Percentiles rank a stretch among this genome's conserved stretches.
phyloP scores from a whole-genome alignment of 92 coral and sea anemone species.

The Siderastrea siderea region DNA sequence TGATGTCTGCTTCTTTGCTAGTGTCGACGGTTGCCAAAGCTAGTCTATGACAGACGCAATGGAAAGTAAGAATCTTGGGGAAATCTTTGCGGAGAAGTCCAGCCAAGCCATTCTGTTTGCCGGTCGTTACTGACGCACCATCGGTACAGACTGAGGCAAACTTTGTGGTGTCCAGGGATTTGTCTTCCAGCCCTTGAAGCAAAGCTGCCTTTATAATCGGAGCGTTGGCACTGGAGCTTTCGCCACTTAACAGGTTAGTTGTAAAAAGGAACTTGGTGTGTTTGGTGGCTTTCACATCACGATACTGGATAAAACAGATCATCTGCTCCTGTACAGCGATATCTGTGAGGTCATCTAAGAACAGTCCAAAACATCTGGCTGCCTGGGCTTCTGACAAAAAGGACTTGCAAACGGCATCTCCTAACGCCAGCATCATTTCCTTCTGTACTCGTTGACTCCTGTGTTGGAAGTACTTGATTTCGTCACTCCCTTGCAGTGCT shows the following conservation, averaged over 20 bases:
- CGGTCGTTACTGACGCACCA: constrained; percentile 42
- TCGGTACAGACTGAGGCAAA: constrained; percentile 30
- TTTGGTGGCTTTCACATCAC: constrained; percentile 12
- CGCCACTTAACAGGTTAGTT: constrained; percentile 18
- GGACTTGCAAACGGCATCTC: constrained; percentile 20
- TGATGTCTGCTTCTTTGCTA: constrained; percentile 22
- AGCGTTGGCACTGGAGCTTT: constrained; percentile 33
- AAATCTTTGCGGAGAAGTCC: constrained; percentile 33
- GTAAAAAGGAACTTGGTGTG: constrained; percentile 31
- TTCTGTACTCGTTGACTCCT: constrained; percentile 29
- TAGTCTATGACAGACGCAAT: constrained; percentile 41
- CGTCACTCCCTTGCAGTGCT: constrained; percentile 10
- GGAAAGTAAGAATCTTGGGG: constrained; percentile 30
- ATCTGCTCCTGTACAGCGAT: constrained; percentile 35
- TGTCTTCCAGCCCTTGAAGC: constrained; percentile 37
- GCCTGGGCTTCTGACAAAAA: constrained; percentile 19
- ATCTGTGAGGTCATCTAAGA: constrained; percentile 41
- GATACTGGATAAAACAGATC: constrained; percentile 46
- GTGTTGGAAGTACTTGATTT: constrained; percentile 6
- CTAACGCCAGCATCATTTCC: constrained; percentile 16
- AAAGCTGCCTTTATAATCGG: constrained; percentile 27
- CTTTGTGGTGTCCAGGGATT: constrained; percentile 31
- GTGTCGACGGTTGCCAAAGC: constrained; percentile 46
- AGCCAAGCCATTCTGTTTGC: constrained; percentile 41
- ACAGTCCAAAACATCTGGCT: constrained; percentile 32